Evolutionary conservation across 2,113 vertebrate genomes (phyloP).

Genomic region (Bufo bufo): DNA sequence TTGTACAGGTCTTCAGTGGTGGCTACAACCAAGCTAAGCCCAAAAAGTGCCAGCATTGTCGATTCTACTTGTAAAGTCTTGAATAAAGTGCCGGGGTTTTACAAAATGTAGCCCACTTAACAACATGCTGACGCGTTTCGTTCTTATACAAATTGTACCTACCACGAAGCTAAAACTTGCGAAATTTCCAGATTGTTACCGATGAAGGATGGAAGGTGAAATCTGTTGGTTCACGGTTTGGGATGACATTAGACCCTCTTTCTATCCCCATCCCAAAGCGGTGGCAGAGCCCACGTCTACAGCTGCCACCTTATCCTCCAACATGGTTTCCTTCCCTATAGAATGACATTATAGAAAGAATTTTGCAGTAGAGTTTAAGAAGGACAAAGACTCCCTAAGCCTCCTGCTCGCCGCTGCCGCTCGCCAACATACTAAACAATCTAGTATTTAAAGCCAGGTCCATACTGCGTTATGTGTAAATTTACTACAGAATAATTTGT

Average conservation of each 20-base stretch:
- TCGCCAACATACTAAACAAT: slow-evolving; percentile 41
- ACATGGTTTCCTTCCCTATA: not conserved
- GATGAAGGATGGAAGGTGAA: too few relatives aligned
- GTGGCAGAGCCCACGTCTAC: not conserved
- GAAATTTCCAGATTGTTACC: too few relatives aligned
- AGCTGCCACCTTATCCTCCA: not conserved
- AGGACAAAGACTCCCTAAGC: not conserved
- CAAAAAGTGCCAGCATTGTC: too few relatives aligned
- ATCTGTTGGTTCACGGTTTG: not conserved
- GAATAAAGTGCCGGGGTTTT: too few relatives aligned
- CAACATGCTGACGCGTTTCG: too few relatives aligned
- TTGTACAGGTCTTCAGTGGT: too few relatives aligned
- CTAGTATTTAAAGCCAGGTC: slow-evolving; percentile 44
- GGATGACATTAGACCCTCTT: not conserved
- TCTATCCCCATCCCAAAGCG: not conserved
- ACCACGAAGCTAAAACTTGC: too few relatives aligned
- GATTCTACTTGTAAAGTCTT: too few relatives aligned
- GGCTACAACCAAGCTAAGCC: too few relatives aligned
- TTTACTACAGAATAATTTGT: slow-evolving; percentile 48
- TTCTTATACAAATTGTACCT: too few relatives aligned
- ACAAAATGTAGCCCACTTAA: too few relatives aligned
- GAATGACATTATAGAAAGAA: not conserved
- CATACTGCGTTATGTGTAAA: slow-evolving; percentile 19
- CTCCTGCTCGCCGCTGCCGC: not conserved
- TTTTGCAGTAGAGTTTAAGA: not conserved